Conservation (phyloP, 2,888 invertebrate species). For the Polymixis flavicincta region DNA sequence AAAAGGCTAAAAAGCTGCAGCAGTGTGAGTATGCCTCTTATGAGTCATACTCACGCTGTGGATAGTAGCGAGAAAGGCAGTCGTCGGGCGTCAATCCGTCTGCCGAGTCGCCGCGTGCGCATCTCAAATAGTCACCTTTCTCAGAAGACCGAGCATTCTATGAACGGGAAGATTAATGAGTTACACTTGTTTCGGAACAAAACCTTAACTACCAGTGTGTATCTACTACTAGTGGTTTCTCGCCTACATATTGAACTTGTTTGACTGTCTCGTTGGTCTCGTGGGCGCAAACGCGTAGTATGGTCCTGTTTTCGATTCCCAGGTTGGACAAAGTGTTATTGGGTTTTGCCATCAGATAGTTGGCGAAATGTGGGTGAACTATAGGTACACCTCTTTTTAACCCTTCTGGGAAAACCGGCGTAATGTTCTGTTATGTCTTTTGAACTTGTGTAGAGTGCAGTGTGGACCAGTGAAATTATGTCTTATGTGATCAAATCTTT, state of each 20-base stretch:
- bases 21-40: slow-evolving; percentile 44
- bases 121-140: slow-evolving; percentile 50
- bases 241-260: background rate
- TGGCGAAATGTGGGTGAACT: too few species aligned
- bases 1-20: slow-evolving; percentile 21
- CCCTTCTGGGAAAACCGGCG: background rate
- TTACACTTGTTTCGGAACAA: slow-evolving; percentile 33
- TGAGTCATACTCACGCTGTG: background rate
- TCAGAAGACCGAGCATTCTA: slow-evolving; percentile 49
- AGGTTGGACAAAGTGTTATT: background rate
- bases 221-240: background rate
- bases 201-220: background rate
- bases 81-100: slow-evolving; percentile 63
- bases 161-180: slow-evolving; percentile 56
- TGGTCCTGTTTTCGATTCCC: too few species aligned
- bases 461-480: background rate
- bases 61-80: slow-evolving; percentile 39
- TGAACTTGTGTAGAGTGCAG: too few species aligned
- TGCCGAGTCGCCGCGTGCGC: slow-evolving; percentile 47
- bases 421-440: background rate
- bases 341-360: background rate
- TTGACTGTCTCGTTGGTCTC: background rate
- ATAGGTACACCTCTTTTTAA: background rate
- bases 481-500: background rate
- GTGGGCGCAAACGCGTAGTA: background rate